Percentiles rank a stretch among this genome's conserved stretches.
phyloP scores from a whole-genome alignment of 2,797 vertebrate species.

The Anguilla megastoma region DNA sequence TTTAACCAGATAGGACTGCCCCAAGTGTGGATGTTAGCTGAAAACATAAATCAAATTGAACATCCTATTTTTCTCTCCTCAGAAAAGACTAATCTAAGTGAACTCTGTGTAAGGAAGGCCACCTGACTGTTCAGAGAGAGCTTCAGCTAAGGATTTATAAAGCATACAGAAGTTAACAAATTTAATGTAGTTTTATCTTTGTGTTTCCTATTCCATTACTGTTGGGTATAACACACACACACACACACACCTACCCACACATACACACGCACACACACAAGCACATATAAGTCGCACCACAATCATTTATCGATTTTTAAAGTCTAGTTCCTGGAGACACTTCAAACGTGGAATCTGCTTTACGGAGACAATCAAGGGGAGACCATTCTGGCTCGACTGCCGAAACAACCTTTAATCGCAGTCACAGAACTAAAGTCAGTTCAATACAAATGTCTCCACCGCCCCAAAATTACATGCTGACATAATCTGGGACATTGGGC shows the following conservation, averaged over 20 bases:
- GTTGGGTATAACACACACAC: neutral
- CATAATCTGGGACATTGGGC: neutral
- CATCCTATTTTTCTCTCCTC: neutral
- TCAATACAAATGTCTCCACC: neutral
- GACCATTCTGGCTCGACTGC: neutral
- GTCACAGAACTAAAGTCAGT: neutral
- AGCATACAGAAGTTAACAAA: neutral
- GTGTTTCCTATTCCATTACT: neutral
- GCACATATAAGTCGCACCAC: neutral
- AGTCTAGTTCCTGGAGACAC: neutral
- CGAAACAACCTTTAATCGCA: neutral
- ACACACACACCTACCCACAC: neutral
- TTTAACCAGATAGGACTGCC: neutral
- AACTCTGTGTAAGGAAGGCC: neutral
- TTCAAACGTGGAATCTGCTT: neutral
- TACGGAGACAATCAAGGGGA: neutral
- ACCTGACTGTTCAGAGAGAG: neutral
- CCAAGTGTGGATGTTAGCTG: neutral
- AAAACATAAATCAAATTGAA: neutral
- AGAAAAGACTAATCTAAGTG: neutral
- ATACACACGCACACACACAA: neutral
- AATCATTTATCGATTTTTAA: neutral
- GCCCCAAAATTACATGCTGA: neutral
- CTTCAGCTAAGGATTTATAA: neutral
- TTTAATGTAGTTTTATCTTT: neutral